Conservation (phyloP, 2,797 vertebrate species). For the Yasuhikotakia modesta region DNA sequence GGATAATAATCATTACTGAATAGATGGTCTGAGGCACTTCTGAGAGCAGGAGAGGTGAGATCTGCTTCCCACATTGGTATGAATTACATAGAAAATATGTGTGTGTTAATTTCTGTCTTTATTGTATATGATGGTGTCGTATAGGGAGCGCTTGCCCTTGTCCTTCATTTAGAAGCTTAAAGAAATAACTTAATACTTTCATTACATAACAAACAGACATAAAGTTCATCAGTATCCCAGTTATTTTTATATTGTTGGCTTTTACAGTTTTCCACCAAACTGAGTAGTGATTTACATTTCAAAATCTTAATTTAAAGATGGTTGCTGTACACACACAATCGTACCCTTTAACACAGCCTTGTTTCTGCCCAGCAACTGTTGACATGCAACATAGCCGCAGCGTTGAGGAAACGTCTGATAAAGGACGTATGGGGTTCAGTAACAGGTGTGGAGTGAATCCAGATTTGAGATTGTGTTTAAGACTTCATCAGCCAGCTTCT, state of each 20-base stretch:
- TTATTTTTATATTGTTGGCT: background rate
- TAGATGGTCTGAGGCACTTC: slow-evolving; percentile 57
- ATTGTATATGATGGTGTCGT: slow-evolving; percentile 42
- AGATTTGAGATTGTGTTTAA: background rate
- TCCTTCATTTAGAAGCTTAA: slow-evolving; percentile 40
- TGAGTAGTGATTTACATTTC: background rate
- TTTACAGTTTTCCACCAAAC: slow-evolving; percentile 5
- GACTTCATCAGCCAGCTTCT: slow-evolving; percentile 27
- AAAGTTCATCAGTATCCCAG: background rate
- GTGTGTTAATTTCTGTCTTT: slow-evolving; percentile 43
- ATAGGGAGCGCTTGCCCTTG: slow-evolving; percentile 24
- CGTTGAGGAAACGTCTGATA: slow-evolving; percentile 44
- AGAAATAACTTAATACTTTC: slow-evolving; percentile 5
- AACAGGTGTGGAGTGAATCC: slow-evolving; percentile 19
- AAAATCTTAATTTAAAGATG: slow-evolving; percentile 25
- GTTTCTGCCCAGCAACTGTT: slow-evolving; percentile 36
- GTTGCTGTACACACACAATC: slow-evolving; percentile 4
- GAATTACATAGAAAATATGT: slow-evolving; percentile 44
- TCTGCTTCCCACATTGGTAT: slow-evolving; percentile 45
- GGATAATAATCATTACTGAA: slow-evolving; percentile 65
- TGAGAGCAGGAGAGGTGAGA: slow-evolving; percentile 29
- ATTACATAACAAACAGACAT: slow-evolving; percentile 25
- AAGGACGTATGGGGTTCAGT: slow-evolving; percentile 37
- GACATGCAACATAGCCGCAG: slow-evolving; percentile 39
- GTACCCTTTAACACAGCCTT: slow-evolving; percentile 39